Percentiles rank a stretch among this genome's conserved stretches.
Conservation (phyloP, 2,888 invertebrate genomes). For the Tenthredo amoena region DNA sequence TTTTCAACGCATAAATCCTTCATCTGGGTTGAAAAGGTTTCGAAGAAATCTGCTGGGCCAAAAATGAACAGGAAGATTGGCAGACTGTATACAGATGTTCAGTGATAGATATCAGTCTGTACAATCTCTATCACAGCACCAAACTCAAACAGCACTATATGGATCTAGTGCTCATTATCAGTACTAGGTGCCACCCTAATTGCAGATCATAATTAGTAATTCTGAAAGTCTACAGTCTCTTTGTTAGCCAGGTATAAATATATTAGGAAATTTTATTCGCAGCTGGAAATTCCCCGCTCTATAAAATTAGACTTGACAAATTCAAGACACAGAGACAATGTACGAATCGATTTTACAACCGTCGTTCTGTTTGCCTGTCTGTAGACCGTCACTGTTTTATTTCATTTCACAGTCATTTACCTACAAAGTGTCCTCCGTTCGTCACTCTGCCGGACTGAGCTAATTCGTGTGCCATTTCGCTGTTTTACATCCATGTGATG, state of each 20-base stretch:
- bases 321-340: conserved; percentile 6
- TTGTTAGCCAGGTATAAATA: neutral
- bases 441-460: neutral
- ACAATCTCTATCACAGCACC: neutral
- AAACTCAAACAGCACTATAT: neutral
- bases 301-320: neutral
- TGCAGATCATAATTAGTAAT: neutral
- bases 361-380: conserved; percentile 39
- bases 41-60: neutral
- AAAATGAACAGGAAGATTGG: neutral
- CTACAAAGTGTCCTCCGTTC: neutral
- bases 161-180: neutral
- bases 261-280: neutral
- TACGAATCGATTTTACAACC: neutral
- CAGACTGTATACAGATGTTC: neutral
- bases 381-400: conserved; percentile 4
- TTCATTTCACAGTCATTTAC: conserved; percentile 31
- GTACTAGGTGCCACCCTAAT: neutral
- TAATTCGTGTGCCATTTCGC: neutral
- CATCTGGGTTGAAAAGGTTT: neutral
- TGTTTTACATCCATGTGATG: conserved; percentile 9
- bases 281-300: neutral
- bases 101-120: neutral
- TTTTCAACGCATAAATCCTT: neutral
- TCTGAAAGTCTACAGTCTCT: neutral